These are phyloP conservation scores for Pimpla rufipes DNA, from an alignment of 2,888 invertebrate species.

Conservation along the genomic window DNA sequence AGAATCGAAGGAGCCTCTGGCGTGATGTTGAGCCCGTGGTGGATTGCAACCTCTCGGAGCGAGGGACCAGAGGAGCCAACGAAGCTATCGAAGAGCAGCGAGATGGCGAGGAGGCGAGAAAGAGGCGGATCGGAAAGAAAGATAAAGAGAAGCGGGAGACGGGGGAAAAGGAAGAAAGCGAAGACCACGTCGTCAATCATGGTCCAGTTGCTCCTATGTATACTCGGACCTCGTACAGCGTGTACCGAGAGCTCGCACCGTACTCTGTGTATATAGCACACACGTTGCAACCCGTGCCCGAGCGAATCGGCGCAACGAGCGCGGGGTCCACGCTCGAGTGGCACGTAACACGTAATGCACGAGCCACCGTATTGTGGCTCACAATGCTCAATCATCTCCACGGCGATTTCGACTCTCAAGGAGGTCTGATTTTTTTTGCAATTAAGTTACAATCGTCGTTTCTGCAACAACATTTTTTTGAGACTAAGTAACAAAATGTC, in stretches of 20 bases:
- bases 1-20: slow-evolving; percentile 79
- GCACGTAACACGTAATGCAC: slow-evolving; percentile 47
- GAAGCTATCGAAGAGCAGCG: slow-evolving; percentile 46
- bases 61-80: slow-evolving; percentile 49
- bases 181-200: slow-evolving; percentile 83
- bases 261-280: too few relatives aligned
- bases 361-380: slow-evolving; percentile 76
- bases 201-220: slow-evolving; percentile 82
- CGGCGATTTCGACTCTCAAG: slow-evolving; percentile 3
- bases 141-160: slow-evolving; percentile 63
- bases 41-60: slow-evolving; percentile 77
- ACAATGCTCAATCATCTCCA: slow-evolving; percentile 79
- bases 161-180: slow-evolving; percentile 65
- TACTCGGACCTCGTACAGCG: slow-evolving; percentile 44
- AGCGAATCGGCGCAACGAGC: slow-evolving; percentile 45
- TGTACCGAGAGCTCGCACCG: too few relatives aligned
- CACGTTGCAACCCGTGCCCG: slow-evolving; percentile 27
- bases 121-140: slow-evolving; percentile 67
- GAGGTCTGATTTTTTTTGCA: neutral
- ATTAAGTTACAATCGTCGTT: neutral
- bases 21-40: slow-evolving; percentile 79
- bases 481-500: neutral
- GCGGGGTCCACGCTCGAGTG: slow-evolving; percentile 31
- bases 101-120: slow-evolving; percentile 59
- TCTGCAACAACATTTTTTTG: neutral